phyloP scores from a whole-genome alignment of 2,888 invertebrate genomes.

The Eristalinus aeneus region DNA sequence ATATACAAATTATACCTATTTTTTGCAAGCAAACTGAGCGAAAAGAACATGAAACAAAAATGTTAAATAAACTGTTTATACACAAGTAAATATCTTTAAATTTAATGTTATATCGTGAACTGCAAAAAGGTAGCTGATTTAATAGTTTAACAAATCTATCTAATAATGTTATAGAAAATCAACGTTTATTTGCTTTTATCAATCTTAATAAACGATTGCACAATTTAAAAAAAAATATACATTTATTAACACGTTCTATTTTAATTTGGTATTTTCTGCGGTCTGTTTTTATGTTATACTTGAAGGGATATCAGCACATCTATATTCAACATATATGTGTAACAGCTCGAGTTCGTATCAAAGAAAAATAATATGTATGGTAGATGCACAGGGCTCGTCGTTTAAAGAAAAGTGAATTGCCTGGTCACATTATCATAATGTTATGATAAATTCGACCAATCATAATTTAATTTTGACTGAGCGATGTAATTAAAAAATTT shows the following conservation, averaged over 20 bases:
- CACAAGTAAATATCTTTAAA: not conserved
- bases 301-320: not conserved
- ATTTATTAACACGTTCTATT: not conserved
- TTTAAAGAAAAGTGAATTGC: too few relatives aligned
- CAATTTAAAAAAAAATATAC: not conserved
- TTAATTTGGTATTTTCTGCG: not conserved
- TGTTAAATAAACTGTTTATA: conserved; percentile 31
- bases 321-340: too few relatives aligned
- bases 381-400: too few relatives aligned
- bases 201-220: not conserved
- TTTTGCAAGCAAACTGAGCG: conserved; percentile 2
- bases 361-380: too few relatives aligned
- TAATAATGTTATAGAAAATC: not conserved
- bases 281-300: not conserved
- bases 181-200: not conserved
- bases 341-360: too few relatives aligned
- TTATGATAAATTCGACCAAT: too few relatives aligned
- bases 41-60: not conserved
- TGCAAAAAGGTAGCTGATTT: not conserved
- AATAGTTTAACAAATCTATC: not conserved
- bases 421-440: too few relatives aligned
- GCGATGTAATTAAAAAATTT: too few relatives aligned
- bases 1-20: not conserved
- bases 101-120: not conserved
- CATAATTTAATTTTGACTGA: too few relatives aligned